Percentiles rank a stretch among this genome's conserved stretches.
Conservation (phyloP, 2,888 invertebrate species). For the Chromoteleia sp. region DNA sequence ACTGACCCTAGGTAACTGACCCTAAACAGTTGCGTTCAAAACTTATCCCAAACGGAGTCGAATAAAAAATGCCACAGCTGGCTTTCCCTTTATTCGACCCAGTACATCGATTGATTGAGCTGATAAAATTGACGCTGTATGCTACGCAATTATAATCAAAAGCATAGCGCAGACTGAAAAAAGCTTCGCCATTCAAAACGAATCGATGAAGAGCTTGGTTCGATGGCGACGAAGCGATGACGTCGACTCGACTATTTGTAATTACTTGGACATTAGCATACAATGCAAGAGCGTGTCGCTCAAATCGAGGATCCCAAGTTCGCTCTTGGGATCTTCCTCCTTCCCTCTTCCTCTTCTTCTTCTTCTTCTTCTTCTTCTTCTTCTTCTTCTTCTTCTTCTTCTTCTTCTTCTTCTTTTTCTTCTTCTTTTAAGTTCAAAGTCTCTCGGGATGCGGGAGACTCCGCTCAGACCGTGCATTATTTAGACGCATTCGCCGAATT, state of each 20-base stretch:
- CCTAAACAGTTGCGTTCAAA: conserved; percentile 6
- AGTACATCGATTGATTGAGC: too few relatives aligned
- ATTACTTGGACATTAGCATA: conserved; percentile 78
- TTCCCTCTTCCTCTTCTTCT: conserved; percentile 1
- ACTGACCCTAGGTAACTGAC: conserved; percentile 6
- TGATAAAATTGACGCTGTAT: not conserved
- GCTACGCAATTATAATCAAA: not conserved
- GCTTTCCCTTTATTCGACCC: not conserved
- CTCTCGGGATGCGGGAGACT: conserved; percentile 16
- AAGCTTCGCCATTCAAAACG: conserved; percentile 3
- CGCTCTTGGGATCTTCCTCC: conserved; percentile 33
- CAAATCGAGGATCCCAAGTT: conserved; percentile 74
- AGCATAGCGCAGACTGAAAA: not conserved
- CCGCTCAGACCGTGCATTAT: conserved; percentile 59
- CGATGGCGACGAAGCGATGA: conserved; percentile 37
- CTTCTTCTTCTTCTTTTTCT: too few relatives aligned
- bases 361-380: conserved; percentile 35
- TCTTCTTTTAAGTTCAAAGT: conserved; percentile 45
- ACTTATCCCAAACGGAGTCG: not conserved
- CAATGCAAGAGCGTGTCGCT: conserved; percentile 77
- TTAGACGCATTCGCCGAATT: conserved; percentile 66
- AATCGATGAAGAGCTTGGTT: conserved; percentile 34
- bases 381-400: too few relatives aligned
- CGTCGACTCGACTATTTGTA: conserved; percentile 76
- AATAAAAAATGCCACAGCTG: conserved; percentile 3